phyloP scores from a whole-genome alignment of 2,888 invertebrate species.

The Spilarctia lutea region DNA sequence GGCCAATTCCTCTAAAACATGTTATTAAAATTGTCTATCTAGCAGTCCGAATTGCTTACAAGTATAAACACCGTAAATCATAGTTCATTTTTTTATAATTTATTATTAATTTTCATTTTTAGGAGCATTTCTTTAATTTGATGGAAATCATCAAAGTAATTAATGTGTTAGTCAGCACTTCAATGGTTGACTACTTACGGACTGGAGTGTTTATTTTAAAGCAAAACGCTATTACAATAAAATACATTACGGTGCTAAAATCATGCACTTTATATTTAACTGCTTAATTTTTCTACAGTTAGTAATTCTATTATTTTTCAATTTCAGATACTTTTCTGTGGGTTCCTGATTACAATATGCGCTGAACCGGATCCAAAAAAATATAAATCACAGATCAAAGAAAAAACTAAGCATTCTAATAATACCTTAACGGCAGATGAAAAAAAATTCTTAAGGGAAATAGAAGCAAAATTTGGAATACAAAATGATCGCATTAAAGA shows the following conservation, averaged over 20 bases:
- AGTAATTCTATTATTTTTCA: conserved; percentile 29
- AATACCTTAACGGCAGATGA: conserved; percentile 76
- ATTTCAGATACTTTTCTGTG: conserved; percentile 77
- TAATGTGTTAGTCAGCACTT: background rate
- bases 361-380: conserved; percentile 81
- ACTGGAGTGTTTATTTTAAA: background rate
- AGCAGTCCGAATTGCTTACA: background rate
- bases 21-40: background rate
- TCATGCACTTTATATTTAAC: background rate
- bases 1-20: conserved; percentile 26
- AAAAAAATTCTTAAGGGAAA: conserved; percentile 78
- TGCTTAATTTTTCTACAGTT: background rate
- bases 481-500: conserved; percentile 64
- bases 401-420: conserved; percentile 64
- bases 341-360: conserved; percentile 57
- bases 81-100: background rate
- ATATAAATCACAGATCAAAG: conserved; percentile 69
- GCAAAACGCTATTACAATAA: background rate
- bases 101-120: background rate
- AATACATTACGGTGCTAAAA: background rate
- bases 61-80: background rate
- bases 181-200: background rate
- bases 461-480: conserved; percentile 81
- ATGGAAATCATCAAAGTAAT: no score
- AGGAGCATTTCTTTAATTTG: no score